phyloP scores from a whole-genome alignment of 23 tunicate species.

The Styela plicata region DNA sequence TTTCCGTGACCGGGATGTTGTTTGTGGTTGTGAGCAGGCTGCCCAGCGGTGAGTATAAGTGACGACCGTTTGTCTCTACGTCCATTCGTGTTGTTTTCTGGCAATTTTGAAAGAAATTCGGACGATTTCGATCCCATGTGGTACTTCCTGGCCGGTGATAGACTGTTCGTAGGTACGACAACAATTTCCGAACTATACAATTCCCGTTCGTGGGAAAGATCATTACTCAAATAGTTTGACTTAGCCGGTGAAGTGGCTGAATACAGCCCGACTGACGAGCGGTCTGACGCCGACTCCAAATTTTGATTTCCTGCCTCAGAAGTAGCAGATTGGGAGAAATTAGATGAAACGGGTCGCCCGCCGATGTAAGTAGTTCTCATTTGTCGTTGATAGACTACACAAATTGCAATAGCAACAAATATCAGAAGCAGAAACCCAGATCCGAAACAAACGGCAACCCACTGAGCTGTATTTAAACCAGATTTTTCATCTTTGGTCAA shows the following conservation, averaged over 20 bases:
- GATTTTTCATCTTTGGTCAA: constrained; percentile 4
- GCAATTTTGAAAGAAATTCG: neutral
- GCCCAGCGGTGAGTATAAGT: neutral
- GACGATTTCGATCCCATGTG: neutral
- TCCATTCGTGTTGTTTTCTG: neutral
- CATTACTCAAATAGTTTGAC: neutral
- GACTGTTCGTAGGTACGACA: neutral
- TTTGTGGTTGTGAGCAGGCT: neutral
- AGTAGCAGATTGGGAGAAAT: neutral
- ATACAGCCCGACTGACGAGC: neutral
- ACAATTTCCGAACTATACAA: neutral
- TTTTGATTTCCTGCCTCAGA: neutral
- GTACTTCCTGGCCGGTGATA: neutral
- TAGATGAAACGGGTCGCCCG: neutral
- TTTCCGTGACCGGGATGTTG: neutral
- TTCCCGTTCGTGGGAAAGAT: neutral
- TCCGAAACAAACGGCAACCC: constrained; percentile 61
- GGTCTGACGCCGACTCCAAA: neutral
- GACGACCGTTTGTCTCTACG: neutral
- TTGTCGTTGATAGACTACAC: constrained; percentile 43
- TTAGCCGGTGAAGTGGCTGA: neutral
- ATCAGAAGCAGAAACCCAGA: constrained; percentile 42
- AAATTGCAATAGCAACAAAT: constrained; percentile 24
- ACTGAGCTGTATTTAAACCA: constrained; percentile 31
- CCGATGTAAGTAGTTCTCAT: constrained; percentile 1